Conservation (phyloP, 2,797 vertebrate species). For the Brotula barbata region DNA sequence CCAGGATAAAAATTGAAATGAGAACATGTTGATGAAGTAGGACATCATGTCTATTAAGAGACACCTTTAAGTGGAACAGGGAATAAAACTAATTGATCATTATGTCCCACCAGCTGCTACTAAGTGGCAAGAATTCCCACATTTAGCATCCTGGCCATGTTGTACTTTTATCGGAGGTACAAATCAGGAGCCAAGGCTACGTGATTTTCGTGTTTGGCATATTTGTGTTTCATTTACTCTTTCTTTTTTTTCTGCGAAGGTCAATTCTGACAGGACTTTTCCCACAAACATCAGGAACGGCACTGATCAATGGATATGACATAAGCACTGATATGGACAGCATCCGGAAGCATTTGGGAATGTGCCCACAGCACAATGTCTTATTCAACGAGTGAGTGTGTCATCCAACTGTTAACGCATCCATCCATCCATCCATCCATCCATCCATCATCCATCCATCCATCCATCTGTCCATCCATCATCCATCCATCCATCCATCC, state of each 20-base stretch:
- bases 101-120: conserved; percentile 15
- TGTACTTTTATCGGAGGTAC: not conserved
- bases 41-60: conserved; percentile 8
- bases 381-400: conserved; percentile 91
- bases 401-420: not conserved
- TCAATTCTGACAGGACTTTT: conserved; percentile 97
- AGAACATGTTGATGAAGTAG: not conserved
- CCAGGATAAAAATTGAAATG: not conserved
- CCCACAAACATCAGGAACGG: conserved; percentile 92
- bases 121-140: not conserved
- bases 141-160: not conserved
- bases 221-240: not conserved
- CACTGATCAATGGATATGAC: conserved; percentile 90
- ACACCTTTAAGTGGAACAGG: conserved; percentile 5
- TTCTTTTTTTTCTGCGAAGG: conserved; percentile 70
- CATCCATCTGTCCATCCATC: not conserved
- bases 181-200: not conserved
- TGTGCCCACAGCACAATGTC: conserved; percentile 98
- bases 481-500: too few relatives aligned
- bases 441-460: conserved; percentile 6
- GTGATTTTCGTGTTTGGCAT: not conserved
- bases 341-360: conserved; percentile 91
- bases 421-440: not conserved
- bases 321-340: conserved; percentile 88
- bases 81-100: conserved; percentile 8